Evolutionary conservation across 2,888 invertebrate species (phyloP).

Genomic region (Onthophagus sagittarius): DNA sequence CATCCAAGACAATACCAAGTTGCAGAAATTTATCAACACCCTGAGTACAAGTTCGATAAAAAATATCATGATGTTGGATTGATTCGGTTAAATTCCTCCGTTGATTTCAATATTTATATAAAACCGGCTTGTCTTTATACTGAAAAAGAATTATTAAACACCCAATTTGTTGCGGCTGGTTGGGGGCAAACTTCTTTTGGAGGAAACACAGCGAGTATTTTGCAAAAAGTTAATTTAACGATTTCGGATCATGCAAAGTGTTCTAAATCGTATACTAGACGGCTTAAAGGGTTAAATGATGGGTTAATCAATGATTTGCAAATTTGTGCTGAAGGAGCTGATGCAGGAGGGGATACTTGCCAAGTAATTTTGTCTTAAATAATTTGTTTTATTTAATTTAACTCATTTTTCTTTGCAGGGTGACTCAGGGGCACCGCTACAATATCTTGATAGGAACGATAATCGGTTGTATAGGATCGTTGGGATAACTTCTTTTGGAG

Average conservation of each 20-base stretch:
- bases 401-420: constrained; percentile 47
- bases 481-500: constrained; percentile 49
- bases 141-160: constrained; percentile 22
- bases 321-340: constrained; percentile 18
- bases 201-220: constrained; percentile 33
- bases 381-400: neutral
- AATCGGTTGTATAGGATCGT: constrained; percentile 47
- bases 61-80: constrained; percentile 54
- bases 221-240: constrained; percentile 48
- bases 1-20: constrained; percentile 40
- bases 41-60: constrained; percentile 42
- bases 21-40: constrained; percentile 42
- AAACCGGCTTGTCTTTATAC: constrained; percentile 49
- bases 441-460: constrained; percentile 32
- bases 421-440: constrained; percentile 61
- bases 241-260: neutral
- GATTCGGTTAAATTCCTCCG: constrained; percentile 43
- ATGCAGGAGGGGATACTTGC: constrained; percentile 19
- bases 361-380: constrained; percentile 9
- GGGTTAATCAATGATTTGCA: constrained; percentile 15
- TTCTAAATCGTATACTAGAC: neutral
- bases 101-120: constrained; percentile 42
- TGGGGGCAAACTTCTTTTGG: constrained; percentile 44
- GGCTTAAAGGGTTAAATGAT: neutral
- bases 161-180: constrained; percentile 45